Base-by-base conservation (phyloP, 2,888 invertebrate genomes). In the Odontomyia ornata region DNA sequence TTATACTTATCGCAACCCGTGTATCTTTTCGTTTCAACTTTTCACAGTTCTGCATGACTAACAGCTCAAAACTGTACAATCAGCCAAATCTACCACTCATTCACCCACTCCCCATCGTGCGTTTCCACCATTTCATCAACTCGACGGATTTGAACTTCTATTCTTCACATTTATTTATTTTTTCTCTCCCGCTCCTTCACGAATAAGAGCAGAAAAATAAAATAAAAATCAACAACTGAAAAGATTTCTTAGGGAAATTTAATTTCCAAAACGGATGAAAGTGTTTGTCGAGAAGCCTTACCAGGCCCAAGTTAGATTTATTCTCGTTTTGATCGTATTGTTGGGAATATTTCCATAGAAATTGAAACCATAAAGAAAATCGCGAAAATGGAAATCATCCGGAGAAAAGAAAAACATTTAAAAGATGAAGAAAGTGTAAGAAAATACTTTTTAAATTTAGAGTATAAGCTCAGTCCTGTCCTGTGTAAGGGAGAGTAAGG, bases 181-280 rank as follows among this genome's bases (percentile, higher is more conserved):
- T 18, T 60, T 25, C 60, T 25, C 3, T 60, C 7, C 13, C 13
- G 57, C 64, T 27, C 30, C 13, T 30, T 15, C 0, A 60, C 27
- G 28, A 15, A 7, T 25, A 30, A 25, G 5, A 21, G 21, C n/a
- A 15, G 15, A 5, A 25, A 21, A 25, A 11, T 7, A 23, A 21
- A 60, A n/a, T n/a, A 60, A 11, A 21, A 60, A 9, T 52, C 52
- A 9, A 4, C n/a, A 64, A 64, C 60, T 21, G 15, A 64, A 64
- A 64, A 64, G 64, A 75, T 75, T 76, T 79, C 78, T 77, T 79
- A 79, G 69, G 77, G 72, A 76, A 79, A 79, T 83, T 83, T 85
- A 85, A 85, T 85, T 86, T 86, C 82, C 83, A 86, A 86, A 86
- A 86, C 86, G 83, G 86, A 86, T 86, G 86, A 86, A 86, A 86